A percentile compares a stretch with the other conserved stretches of the same genome.
These are phyloP conservation scores for Sander lucioperca DNA, from an alignment of 2,113 vertebrate genomes.

Conservation along the genomic window DNA sequence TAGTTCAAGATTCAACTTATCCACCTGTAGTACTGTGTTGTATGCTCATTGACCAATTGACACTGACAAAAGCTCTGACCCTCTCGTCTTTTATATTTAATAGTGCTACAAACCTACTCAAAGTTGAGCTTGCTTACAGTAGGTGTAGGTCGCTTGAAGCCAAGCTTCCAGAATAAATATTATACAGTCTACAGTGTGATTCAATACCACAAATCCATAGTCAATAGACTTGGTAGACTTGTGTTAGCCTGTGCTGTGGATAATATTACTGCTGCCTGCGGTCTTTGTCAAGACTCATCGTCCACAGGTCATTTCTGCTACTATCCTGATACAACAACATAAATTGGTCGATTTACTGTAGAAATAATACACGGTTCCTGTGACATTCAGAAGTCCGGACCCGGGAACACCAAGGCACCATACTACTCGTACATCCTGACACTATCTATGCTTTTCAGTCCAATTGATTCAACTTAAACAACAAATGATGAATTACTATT, in stretches of 20 bases:
- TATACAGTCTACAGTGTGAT: background rate
- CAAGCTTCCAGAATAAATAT: background rate
- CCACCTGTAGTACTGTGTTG: background rate
- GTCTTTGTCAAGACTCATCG: background rate
- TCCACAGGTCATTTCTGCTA: background rate
- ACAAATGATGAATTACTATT: background rate
- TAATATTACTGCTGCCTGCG: background rate
- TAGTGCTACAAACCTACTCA: background rate
- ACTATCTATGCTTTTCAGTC: slow-evolving; percentile 22
- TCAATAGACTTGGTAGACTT: background rate
- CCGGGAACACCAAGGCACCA: background rate
- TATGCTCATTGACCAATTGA: background rate
- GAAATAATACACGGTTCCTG: background rate
- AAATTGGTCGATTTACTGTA: background rate
- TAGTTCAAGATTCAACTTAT: slow-evolving; percentile 2
- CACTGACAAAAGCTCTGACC: background rate
- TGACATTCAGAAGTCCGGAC: background rate
- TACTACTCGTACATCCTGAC: background rate
- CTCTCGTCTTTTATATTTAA: background rate
- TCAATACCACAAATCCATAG: background rate
- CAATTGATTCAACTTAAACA: slow-evolving; percentile 13
- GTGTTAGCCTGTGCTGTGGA: background rate
- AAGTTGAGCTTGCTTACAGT: background rate
- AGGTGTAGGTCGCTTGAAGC: background rate
- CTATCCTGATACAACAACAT: background rate